These are phyloP conservation scores for Eristalinus sepulchralis DNA, from an alignment of 2,888 invertebrate genomes.

Conservation along the genomic window DNA sequence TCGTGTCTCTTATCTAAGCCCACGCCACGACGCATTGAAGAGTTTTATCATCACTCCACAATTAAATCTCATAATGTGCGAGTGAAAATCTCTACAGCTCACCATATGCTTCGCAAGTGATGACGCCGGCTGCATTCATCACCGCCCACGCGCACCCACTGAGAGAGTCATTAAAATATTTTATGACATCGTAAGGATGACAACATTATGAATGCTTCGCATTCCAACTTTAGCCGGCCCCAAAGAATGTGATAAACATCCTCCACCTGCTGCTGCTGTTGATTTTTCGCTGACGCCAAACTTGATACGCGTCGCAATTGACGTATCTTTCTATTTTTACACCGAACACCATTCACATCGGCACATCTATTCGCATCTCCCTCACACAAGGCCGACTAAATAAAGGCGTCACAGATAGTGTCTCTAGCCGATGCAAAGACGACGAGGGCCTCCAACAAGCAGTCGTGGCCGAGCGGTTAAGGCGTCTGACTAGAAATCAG, in stretches of 20 bases:
- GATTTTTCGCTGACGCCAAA: conserved; percentile 38
- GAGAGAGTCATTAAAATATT: conserved; percentile 7
- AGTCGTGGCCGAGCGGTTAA: conserved; percentile 72
- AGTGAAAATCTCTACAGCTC: neutral
- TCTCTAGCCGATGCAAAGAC: neutral
- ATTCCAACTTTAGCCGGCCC: conserved; percentile 6
- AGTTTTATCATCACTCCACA: neutral
- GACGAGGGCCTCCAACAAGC: neutral
- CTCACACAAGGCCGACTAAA: neutral
- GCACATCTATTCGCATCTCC: neutral
- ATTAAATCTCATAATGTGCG: neutral
- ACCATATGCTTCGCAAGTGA: neutral
- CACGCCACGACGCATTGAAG: neutral
- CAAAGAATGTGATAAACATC: conserved; percentile 30
- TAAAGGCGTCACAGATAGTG: neutral
- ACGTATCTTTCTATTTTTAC: conserved; percentile 32
- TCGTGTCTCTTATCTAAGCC: neutral
- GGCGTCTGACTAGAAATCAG: conserved; percentile 72
- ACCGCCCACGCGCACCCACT: neutral
- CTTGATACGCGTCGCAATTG: conserved; percentile 15
- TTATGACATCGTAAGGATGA: conserved; percentile 21
- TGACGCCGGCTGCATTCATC: neutral
- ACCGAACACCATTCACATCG: neutral
- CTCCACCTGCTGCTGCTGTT: conserved; percentile 42
- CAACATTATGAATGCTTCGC: conserved; percentile 20